Evolutionary conservation across 2,888 invertebrate species (phyloP), one percentile per base, ranked within the genome.

Genomic region (Eupithecia subfuscata): DNA sequence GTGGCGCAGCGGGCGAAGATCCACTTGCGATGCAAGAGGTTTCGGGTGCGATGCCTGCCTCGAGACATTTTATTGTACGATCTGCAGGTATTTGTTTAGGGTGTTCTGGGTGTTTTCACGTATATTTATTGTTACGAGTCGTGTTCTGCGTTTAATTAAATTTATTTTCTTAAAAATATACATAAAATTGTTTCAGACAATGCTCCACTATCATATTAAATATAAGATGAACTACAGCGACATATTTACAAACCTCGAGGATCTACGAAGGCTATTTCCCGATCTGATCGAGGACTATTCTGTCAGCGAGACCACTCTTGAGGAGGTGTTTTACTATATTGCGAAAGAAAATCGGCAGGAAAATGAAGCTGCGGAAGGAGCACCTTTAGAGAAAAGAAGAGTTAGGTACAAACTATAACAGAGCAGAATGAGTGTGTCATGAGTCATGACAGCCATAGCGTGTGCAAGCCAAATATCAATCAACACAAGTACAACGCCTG

Each of bases 301-400:
- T 0, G 96, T 98, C 6, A 97, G 96, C 63, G 97, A 97, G 89
- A 97, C 97, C 12, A 97, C 97, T 0, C 92, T 98, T 34, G 98
- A 98, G 87, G 97, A 98, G 89, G 97, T 97, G 76, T 97, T 97
- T 88, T 89, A 97, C 78, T 90, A 85, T 80, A 95, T 92, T 79
- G 93, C 93, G 0, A 87, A 85, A 74, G 85, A 84, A 18, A 37
- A 71, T 9, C 70, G 73, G 3, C 1, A 2, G 18, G 48, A 25
- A 16, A 45, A 16, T 5, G 1, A 64, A 8, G 34, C 64, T n/a
- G 34, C 18, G 2, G 18, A 18, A 48, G 18, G 7, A 48, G 48
- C 18, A 18, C 18, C 48, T 18, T 48, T 18, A 18, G 18, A 48
- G 2, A 8, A 6, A 16, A 2, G 16, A 48, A 48, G 14, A 48